Base-by-base conservation (phyloP, 2,797 vertebrate species). In the Lutjanus argentimaculatus region DNA sequence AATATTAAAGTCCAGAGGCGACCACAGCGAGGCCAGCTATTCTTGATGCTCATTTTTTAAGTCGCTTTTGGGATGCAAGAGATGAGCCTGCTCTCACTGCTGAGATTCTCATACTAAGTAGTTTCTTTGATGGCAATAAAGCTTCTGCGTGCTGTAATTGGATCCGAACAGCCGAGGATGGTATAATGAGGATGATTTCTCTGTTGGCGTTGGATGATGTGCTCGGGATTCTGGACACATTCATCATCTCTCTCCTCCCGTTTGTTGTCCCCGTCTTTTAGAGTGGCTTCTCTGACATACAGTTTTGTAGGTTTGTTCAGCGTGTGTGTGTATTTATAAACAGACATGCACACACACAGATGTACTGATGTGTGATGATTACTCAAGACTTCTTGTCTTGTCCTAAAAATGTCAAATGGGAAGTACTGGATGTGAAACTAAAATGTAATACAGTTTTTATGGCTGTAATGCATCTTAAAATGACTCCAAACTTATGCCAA, bases 111-210 rank as follows among this genome's bases (percentile, higher is more conserved):
- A 79, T 80, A 72, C 79, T 77, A 70, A 85, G 76, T 72, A 59
- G 76, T 19, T 67, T 67, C 79, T 81, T 82, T 91, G 82, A 87
- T 78, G 77, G 67, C 74, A 71, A 75, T 85, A 70, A 73, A 80
- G 71, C 61, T 49, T 73, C 56, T 13, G 73, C 42, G 17, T 48
- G 74, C 83, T 72, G 69, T 89, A 89, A 92, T 84, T 91, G 83
- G 74, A 75, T n/a, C 61, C 62, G 73, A 89, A 67, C 71, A 80
- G 88, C 63, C 43, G 66, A 85, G 67, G 81, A 82, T 19, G 46
- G 74, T 83, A n/a, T n/a, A 79, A 83, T 82, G 66, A 84, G 79
- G 49, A 82, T 10, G 63, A 87, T 88, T 90, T 84, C 74, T 88
- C 64, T 45, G 75, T 68, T 78, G 85, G 83, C 64, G 85, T 56